A percentile compares a stretch with the other conserved stretches of the same genome.
These are phyloP conservation scores for Rhipidura dahli DNA, from an alignment of 2,113 vertebrate species.

Conservation along the genomic window DNA sequence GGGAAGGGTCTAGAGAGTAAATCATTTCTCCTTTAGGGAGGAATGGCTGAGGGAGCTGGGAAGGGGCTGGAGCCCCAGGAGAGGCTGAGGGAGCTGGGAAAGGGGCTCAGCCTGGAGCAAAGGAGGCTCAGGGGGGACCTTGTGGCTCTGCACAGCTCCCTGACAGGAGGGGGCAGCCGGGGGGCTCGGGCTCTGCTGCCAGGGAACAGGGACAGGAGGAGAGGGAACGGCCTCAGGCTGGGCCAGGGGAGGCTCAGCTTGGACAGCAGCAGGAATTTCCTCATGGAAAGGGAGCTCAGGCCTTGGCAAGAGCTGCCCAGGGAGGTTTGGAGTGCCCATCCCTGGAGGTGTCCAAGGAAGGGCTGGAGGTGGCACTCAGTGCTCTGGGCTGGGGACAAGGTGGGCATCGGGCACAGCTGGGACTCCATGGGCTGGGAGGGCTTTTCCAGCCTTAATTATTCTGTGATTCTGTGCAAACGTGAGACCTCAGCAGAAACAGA, in stretches of 20 bases:
- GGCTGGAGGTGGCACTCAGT: neutral
- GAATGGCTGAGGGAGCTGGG: neutral
- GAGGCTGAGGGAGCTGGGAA: neutral
- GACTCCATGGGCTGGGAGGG: accelerated
- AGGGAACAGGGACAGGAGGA: neutral
- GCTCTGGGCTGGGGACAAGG: neutral
- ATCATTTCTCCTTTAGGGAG: neutral
- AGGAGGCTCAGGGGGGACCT: neutral
- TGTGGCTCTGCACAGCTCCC: neutral
- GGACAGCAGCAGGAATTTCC: neutral
- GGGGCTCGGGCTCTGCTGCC: neutral
- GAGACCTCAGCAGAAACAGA: neutral
- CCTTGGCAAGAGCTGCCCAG: neutral
- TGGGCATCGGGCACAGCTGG: accelerated
- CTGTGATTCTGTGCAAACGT: neutral
- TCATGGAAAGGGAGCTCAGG: neutral
- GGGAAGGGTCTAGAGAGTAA: neutral
- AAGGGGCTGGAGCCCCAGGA: too few species aligned
- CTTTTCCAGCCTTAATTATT: accelerated
- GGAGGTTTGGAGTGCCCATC: neutral
- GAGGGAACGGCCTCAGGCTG: neutral
- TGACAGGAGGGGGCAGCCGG: neutral
- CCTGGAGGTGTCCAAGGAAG: neutral
- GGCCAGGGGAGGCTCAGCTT: neutral
- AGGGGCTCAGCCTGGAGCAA: neutral